Percentiles rank a stretch among this genome's conserved stretches.
Evolutionary conservation across 1,140 invertebrate genomes (phyloP).

Genomic region (Dendroctonus valens): DNA sequence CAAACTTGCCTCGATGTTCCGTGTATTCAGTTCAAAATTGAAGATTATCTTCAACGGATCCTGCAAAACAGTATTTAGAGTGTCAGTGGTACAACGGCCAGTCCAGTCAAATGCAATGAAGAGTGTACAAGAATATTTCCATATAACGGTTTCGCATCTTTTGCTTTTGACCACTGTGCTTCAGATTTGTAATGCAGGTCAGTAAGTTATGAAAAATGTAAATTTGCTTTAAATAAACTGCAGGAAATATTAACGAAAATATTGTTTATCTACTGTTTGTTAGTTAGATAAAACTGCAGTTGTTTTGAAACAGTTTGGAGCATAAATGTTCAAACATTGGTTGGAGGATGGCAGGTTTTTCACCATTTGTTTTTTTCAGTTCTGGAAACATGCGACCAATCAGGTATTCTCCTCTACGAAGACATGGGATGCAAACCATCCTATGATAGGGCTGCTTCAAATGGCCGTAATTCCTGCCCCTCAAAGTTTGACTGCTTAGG

Average conservation of each 20-base stretch:
- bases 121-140: slow-evolving; percentile 10
- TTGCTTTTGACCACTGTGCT: not conserved
- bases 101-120: slow-evolving; percentile 12
- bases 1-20: not conserved
- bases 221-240: not conserved
- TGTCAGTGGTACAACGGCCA: slow-evolving; percentile 16
- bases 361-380: slow-evolving; percentile 10
- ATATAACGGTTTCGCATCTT: slow-evolving; percentile 10
- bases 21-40: not conserved
- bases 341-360: too few relatives aligned
- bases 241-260: too few relatives aligned
- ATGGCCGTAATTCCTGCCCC: slow-evolving; percentile 17
- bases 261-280: too few relatives aligned
- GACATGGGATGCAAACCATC: slow-evolving; percentile 33
- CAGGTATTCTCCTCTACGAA: slow-evolving; percentile 34
- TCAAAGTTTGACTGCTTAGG: slow-evolving; percentile 29
- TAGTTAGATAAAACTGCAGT: too few relatives aligned
- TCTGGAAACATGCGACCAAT: slow-evolving; percentile 16
- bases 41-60: not conserved
- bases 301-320: too few relatives aligned
- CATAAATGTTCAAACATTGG: too few relatives aligned
- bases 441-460: slow-evolving; percentile 1
- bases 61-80: slow-evolving; percentile 4
- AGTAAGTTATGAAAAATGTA: slow-evolving; percentile 4
- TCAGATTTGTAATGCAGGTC: slow-evolving; percentile 10